phyloP scores from a whole-genome alignment of 2,888 invertebrate genomes.

The Acanthosoma haemorrhoidale region DNA sequence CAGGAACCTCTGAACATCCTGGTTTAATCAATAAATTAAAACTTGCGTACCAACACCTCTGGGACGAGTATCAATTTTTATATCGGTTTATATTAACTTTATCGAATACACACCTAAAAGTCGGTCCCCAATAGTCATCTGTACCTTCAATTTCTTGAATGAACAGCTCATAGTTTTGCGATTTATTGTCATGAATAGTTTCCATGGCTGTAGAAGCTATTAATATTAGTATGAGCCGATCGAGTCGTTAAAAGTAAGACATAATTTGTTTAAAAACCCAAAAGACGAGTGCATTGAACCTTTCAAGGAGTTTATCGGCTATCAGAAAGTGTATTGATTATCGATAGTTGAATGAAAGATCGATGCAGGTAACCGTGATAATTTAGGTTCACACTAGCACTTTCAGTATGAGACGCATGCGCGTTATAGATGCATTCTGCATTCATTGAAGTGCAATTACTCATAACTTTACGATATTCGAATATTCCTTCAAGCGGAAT shows the following conservation, averaged over 20 bases:
- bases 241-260: too few relatives aligned
- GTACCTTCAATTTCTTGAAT: conserved; percentile 81
- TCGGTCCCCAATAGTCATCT: conserved; percentile 88
- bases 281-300: too few relatives aligned
- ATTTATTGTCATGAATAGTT: conserved; percentile 39
- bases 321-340: neutral
- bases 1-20: neutral
- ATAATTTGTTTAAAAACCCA: neutral
- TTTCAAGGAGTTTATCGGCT: neutral
- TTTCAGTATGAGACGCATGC: too few relatives aligned
- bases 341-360: conserved; percentile 1
- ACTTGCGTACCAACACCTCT: conserved; percentile 30
- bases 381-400: too few relatives aligned
- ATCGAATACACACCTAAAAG: conserved; percentile 60
- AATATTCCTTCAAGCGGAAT: too few relatives aligned
- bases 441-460: too few relatives aligned
- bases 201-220: conserved; percentile 18
- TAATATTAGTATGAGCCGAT: neutral
- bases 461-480: too few relatives aligned
- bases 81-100: neutral
- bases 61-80: neutral
- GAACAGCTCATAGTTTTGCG: conserved; percentile 55
- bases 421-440: too few relatives aligned
- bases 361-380: conserved; percentile 4
- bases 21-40: conserved; percentile 36